These are phyloP conservation scores for Psilopogon haemacephalus DNA, from an alignment of 2,113 vertebrate species.

Conservation along the genomic window DNA sequence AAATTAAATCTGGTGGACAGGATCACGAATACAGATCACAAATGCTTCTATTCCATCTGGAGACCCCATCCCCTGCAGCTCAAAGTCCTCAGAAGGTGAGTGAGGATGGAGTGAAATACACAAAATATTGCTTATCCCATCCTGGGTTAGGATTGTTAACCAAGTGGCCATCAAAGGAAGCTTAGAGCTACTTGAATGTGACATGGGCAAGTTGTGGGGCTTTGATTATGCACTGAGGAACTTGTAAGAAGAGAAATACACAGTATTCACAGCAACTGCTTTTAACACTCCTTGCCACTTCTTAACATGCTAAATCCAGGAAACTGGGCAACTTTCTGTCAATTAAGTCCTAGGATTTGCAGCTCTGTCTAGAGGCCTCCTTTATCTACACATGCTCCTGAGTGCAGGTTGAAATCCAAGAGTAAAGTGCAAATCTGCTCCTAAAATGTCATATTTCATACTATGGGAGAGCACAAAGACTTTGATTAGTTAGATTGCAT, in stretches of 20 bases:
- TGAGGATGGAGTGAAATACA: neutral
- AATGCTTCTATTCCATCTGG: neutral
- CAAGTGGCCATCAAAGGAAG: neutral
- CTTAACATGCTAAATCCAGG: neutral
- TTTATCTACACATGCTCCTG: neutral
- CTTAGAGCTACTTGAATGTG: neutral
- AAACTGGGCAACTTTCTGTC: neutral
- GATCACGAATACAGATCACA: neutral
- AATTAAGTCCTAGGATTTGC: neutral
- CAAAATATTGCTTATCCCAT: neutral
- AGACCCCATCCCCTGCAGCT: accelerated
- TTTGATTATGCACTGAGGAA: neutral
- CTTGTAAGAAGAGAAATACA: neutral
- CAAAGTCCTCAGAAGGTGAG: neutral
- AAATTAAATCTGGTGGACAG: neutral
- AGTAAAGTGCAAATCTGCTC: neutral
- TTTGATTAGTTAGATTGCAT: neutral
- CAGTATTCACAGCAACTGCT: neutral
- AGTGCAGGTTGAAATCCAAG: neutral
- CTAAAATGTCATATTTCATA: neutral
- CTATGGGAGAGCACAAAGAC: accelerated
- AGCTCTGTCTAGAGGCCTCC: neutral
- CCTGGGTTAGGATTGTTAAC: neutral
- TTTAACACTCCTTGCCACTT: neutral
- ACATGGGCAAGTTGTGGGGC: neutral